Percentiles rank a stretch among this genome's conserved stretches.
phyloP scores from a whole-genome alignment of 1,140 invertebrate species.

The Cataglyphis hispanica region DNA sequence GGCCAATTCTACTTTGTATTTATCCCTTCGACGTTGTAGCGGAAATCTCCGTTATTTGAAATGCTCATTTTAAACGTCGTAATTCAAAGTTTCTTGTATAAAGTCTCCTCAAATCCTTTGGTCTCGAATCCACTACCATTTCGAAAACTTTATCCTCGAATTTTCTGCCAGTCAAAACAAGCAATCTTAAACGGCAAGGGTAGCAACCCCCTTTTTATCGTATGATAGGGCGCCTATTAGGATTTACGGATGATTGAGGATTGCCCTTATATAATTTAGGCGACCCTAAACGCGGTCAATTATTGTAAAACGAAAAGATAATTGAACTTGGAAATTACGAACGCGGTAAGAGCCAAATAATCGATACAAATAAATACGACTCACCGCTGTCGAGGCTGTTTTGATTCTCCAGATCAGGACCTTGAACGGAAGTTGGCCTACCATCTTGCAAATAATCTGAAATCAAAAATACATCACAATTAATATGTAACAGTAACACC shows the following conservation, averaged over 20 bases:
- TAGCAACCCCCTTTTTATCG: conserved; percentile 60
- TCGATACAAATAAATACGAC: conserved; percentile 40
- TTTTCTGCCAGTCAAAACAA: conserved; percentile 49
- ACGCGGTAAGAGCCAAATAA: neutral
- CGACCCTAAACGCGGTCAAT: conserved; percentile 12
- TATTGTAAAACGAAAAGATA: conserved; percentile 5
- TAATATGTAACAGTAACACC: neutral
- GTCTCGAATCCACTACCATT: neutral
- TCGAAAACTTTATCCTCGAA: conserved; percentile 51
- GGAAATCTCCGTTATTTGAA: conserved; percentile 17
- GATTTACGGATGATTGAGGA: conserved; percentile 29
- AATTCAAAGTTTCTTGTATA: conserved; percentile 43
- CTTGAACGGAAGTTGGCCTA: conserved; percentile 72
- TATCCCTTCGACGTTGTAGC: conserved; percentile 19
- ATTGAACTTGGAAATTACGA: conserved; percentile 15
- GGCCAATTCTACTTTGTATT: conserved; percentile 43
- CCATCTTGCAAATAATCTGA: conserved; percentile 78
- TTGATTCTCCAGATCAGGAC: conserved; percentile 80
- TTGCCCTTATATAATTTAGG: conserved; percentile 17
- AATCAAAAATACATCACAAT: conserved; percentile 52
- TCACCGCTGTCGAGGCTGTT: conserved; percentile 83
- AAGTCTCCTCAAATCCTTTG: conserved; percentile 27
- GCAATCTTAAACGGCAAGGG: conserved; percentile 41
- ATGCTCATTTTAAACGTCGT: neutral
- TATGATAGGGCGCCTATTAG: conserved; percentile 45